A percentile compares a stretch with the other conserved stretches of the same genome.
Evolutionary conservation across 2,797 vertebrate genomes (phyloP).

Genomic region (Rhabdophis nuchalis): DNA sequence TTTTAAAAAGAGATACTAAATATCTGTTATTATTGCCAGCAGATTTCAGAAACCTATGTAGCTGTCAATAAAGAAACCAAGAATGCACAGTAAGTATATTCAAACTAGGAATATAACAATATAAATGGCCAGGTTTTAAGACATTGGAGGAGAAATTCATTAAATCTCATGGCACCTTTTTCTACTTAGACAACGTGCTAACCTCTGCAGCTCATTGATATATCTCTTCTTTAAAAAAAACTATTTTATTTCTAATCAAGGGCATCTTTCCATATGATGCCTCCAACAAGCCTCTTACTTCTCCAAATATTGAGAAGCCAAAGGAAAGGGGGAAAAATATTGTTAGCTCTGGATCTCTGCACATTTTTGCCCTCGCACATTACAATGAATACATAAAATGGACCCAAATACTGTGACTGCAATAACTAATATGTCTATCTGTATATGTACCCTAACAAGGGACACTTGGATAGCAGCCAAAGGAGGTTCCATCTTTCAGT

Average conservation of each 20-base stretch:
- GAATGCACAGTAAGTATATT: not conserved
- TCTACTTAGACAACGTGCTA: not conserved
- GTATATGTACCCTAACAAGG: not conserved
- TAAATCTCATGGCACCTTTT: not conserved
- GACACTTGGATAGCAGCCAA: conserved; percentile 17
- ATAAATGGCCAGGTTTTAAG: not conserved
- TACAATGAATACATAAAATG: not conserved
- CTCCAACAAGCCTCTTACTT: not conserved
- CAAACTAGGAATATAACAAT: not conserved
- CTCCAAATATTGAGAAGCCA: not conserved
- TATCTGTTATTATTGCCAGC: accelerated
- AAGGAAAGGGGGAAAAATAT: not conserved
- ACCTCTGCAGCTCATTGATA: not conserved
- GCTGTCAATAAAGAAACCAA: conserved; percentile 4
- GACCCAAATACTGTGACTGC: not conserved
- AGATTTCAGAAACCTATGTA: not conserved
- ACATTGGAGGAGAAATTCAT: not conserved
- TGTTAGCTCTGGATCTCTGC: not conserved
- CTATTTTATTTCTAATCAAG: not conserved
- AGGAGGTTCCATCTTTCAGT: conserved; percentile 9
- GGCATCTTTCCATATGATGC: not conserved
- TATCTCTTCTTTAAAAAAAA: not conserved
- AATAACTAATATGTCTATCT: not conserved
- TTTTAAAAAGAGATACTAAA: not conserved
- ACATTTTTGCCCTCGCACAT: not conserved